Percentiles rank a stretch among this genome's conserved stretches.
phyloP scores from a whole-genome alignment of 2,797 vertebrate genomes.

The Paedocypris micromegethes region DNA sequence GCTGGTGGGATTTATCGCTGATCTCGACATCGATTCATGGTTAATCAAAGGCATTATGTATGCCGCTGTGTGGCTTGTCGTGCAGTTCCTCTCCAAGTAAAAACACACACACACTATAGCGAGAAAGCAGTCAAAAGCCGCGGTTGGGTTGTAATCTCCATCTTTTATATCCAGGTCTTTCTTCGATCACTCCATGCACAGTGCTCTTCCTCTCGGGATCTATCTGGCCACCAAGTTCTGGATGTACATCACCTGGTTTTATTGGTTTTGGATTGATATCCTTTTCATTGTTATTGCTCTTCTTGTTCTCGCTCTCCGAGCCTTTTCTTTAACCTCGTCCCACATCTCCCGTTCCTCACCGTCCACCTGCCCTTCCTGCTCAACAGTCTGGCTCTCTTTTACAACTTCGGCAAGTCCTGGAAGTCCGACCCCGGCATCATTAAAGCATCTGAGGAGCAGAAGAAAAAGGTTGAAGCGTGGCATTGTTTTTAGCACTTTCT shows the following conservation, averaged over 20 bases:
- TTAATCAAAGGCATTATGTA: conserved; percentile 96
- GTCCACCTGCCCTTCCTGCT: conserved; percentile 94
- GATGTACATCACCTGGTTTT: conserved; percentile 99
- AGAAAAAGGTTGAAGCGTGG: conserved; percentile 85
- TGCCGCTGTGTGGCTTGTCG: conserved; percentile 86
- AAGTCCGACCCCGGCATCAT: conserved; percentile 98
- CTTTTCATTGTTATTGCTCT: conserved; percentile 54
- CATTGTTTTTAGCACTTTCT: not conserved
- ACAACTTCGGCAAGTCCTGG: conserved; percentile 99
- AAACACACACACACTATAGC: conserved; percentile 37
- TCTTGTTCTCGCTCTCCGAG: no score
- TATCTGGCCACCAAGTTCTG: conserved; percentile 99
- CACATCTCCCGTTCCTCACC: conserved; percentile 91
- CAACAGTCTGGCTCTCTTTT: conserved; percentile 92
- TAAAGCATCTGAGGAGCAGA: conserved; percentile 98
- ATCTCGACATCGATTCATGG: conserved; percentile 97
- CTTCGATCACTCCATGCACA: conserved; percentile 99
- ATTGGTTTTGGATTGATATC: conserved; percentile 99
- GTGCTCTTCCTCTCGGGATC: conserved; percentile 95
- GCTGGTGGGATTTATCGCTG: conserved; percentile 96
- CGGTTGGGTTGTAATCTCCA: conserved; percentile 6
- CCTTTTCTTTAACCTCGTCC: conserved; percentile 28
- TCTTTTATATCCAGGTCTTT: conserved; percentile 76
- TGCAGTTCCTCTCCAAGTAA: conserved; percentile 98
- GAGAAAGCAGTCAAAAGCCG: no score